phyloP scores from a whole-genome alignment of 2,888 invertebrate species.

The Ectemnius cavifrons region DNA sequence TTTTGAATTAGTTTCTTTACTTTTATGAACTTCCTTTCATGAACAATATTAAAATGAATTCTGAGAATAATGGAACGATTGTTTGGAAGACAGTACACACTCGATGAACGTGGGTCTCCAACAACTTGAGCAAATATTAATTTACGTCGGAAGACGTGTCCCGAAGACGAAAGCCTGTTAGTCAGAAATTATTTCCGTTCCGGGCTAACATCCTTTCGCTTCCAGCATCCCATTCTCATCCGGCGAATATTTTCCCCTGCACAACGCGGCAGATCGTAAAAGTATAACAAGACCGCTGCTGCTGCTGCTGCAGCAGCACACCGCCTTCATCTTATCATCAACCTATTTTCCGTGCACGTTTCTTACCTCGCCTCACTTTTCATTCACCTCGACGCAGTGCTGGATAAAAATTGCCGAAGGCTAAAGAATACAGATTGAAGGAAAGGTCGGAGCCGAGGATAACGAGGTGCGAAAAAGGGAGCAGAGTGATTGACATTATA shows the following conservation, averaged over 20 bases:
- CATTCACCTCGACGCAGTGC: neutral
- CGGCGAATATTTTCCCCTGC: conserved; percentile 22
- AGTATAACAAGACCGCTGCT: conserved; percentile 41
- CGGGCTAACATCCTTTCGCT: neutral
- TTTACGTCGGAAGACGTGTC: neutral
- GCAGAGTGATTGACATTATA: no score
- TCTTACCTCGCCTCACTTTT: conserved; percentile 10
- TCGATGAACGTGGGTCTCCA: no score
- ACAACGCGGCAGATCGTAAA: conserved; percentile 37
- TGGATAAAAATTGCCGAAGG: conserved; percentile 24
- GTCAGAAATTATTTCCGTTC: neutral
- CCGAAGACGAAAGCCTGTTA: no score
- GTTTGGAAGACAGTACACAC: no score
- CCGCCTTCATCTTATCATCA: conserved; percentile 35
- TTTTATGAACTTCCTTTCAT: no score
- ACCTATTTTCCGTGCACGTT: conserved; percentile 28
- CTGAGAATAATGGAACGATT: no score
- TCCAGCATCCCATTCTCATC: conserved; percentile 6
- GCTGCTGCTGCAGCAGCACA: neutral
- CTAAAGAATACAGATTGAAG: conserved; percentile 24
- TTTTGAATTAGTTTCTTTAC: no score
- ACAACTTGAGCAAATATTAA: neutral
- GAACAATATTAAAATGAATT: no score
- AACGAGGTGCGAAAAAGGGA: conserved; percentile 18
- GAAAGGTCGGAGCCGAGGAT: conserved; percentile 3